Evolutionary conservation across 2,888 invertebrate genomes (phyloP).

Genomic region (Amblyjoppa fuscipennis): DNA sequence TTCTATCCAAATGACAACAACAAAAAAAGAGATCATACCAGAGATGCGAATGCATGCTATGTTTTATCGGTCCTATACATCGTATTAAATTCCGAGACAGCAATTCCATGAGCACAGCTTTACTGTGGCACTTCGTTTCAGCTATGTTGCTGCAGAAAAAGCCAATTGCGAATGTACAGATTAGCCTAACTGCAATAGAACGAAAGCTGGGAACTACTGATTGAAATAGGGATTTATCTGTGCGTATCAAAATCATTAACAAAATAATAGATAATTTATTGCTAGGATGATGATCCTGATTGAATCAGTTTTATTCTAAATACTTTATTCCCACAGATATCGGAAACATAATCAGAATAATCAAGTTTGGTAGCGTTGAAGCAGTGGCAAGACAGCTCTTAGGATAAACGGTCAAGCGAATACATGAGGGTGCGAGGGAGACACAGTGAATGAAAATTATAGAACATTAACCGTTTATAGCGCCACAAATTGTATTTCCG

Average conservation of each 20-base stretch:
- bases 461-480: not conserved
- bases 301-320: not conserved
- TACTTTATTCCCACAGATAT: too few relatives aligned
- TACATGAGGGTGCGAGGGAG: not conserved
- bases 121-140: too few relatives aligned
- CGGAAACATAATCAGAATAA: too few relatives aligned
- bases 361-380: not conserved
- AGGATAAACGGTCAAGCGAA: slow-evolving; percentile 22
- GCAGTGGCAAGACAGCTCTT: not conserved
- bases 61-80: slow-evolving; percentile 51
- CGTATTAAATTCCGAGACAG: too few relatives aligned
- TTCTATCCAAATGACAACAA: not conserved
- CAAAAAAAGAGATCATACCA: not conserved
- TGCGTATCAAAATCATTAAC: not conserved
- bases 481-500: not conserved
- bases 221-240: not conserved
- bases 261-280: not conserved
- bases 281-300: not conserved
- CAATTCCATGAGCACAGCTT: too few relatives aligned
- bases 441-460: not conserved
- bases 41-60: not conserved
- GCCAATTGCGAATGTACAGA: too few relatives aligned
- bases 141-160: too few relatives aligned
- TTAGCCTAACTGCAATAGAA: too few relatives aligned
- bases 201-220: not conserved